Base-by-base conservation (phyloP, 2,113 vertebrate species). In the Malurus alboscapulatus region DNA sequence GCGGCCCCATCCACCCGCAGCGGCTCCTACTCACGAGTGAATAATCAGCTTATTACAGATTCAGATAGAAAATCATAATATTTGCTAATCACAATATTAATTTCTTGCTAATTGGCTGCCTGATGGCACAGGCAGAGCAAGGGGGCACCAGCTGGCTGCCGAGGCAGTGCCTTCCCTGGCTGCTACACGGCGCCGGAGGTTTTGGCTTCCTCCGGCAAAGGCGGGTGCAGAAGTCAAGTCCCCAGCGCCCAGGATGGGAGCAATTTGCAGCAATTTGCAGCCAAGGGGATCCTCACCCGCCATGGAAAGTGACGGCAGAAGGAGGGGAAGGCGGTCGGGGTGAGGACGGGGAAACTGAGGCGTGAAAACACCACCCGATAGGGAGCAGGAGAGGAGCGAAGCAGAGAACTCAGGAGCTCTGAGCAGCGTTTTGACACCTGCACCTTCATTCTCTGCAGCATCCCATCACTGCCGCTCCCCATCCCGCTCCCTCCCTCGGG, bases 81-180 rank as follows among this genome's bases (percentile, higher is more conserved):
- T 94, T 97, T 96, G 94, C 93, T 96, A 92, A 96, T 94, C 86
- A 88, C 88, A 94, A 93, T 93, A 96, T 96, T 95, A 91, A 95
- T 96, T 96, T 93, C 95, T 89, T 89, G 90, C 88, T 95, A 96
- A 95, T 95, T 95, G 95, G 88, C 92, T 91, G 94, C 90, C 89
- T 95, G 94, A 94, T 95, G 94, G 89, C 87, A 96, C 89, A 86
- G 71, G 88, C 84, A 90, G 91, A 95, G 88, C 83, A 83, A 66
- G 66, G 94, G 94, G 90, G 85, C 91, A 96, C 93, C 94, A 92
- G 93, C 92, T 94, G 93, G 74, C 90, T 88, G 63, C 48, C 21
- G 4, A 77, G 83, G 89, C 74, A 21, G 34, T 5, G 66, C 63
- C 50, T 84, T 42, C 67, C 44, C 50, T 51, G 77, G 34, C 73